Percentiles rank a stretch among this genome's conserved stretches.
These are phyloP conservation scores for Esperia sulphurella DNA, from an alignment of 2,888 invertebrate species.

Conservation along the genomic window DNA sequence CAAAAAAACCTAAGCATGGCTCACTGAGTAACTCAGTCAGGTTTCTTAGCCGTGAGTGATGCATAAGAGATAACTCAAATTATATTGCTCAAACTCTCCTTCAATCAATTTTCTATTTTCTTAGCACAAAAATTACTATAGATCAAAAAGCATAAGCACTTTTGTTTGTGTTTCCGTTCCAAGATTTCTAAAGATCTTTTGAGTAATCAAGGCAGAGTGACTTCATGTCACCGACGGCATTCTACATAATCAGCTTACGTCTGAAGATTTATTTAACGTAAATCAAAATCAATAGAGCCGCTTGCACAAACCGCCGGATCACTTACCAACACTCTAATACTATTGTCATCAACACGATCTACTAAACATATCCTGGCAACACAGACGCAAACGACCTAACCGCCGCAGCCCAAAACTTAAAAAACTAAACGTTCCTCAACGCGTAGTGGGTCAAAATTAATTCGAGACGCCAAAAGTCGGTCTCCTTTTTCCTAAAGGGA, in stretches of 20 bases:
- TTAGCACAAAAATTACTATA: no score
- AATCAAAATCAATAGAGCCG: slow-evolving; percentile 61
- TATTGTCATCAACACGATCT: slow-evolving; percentile 71
- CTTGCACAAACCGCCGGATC: slow-evolving; percentile 67
- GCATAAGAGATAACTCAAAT: no score
- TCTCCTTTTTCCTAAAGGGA: slow-evolving; percentile 59
- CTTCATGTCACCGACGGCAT: background rate
- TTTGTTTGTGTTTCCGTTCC: no score
- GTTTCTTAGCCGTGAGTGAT: no score
- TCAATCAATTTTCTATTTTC: no score
- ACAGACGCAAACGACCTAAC: slow-evolving; percentile 26
- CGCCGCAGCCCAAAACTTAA: slow-evolving; percentile 7
- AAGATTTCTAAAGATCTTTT: background rate
- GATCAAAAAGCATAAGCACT: background rate
- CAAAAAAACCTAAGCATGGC: no score
- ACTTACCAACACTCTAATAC: slow-evolving; percentile 70
- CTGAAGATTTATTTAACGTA: slow-evolving; percentile 55
- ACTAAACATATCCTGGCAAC: slow-evolving; percentile 41
- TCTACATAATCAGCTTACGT: slow-evolving; percentile 51
- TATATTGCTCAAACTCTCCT: no score
- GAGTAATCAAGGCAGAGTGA: background rate
- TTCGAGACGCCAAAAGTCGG: slow-evolving; percentile 40
- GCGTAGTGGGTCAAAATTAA: slow-evolving; percentile 2
- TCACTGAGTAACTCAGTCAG: no score
- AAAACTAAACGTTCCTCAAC: background rate